Percentiles rank a stretch among this genome's conserved stretches.
Evolutionary conservation across 1,140 invertebrate genomes (phyloP).

Genomic region (Coenobita brevimanus): DNA sequence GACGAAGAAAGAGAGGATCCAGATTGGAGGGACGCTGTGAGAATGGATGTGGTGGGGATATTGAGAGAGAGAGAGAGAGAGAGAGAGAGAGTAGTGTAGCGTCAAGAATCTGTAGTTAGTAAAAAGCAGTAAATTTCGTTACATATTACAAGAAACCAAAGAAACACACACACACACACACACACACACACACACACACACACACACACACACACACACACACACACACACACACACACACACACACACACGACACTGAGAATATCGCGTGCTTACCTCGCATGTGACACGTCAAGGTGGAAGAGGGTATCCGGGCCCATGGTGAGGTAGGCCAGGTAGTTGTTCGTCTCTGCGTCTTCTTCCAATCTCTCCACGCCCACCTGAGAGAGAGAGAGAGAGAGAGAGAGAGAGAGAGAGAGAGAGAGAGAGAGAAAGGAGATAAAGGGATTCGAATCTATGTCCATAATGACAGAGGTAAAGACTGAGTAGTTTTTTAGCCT

Average conservation of each 20-base stretch:
- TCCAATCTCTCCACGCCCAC: neutral
- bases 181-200: neutral
- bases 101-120: no score
- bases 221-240: slow-evolving; percentile 8
- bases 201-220: neutral
- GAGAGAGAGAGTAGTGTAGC: no score
- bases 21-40: no score
- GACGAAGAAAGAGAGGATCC: no score
- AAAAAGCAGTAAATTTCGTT: no score
- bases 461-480: neutral
- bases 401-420: neutral
- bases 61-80: no score
- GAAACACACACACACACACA: no score
- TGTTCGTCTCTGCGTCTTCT: neutral
- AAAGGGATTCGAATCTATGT: neutral
- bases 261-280: neutral
- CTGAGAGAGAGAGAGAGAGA: neutral
- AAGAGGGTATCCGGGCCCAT: no score
- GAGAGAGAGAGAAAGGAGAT: neutral
- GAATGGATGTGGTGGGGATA: no score
- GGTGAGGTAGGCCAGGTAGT: neutral
- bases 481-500: neutral
- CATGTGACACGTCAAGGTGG: no score
- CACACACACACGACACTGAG: no score
- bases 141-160: no score